Evolutionary conservation across 2,888 invertebrate genomes (phyloP), one percentile per base, ranked within the genome.

Genomic region (Caenorhabditis plicata): DNA sequence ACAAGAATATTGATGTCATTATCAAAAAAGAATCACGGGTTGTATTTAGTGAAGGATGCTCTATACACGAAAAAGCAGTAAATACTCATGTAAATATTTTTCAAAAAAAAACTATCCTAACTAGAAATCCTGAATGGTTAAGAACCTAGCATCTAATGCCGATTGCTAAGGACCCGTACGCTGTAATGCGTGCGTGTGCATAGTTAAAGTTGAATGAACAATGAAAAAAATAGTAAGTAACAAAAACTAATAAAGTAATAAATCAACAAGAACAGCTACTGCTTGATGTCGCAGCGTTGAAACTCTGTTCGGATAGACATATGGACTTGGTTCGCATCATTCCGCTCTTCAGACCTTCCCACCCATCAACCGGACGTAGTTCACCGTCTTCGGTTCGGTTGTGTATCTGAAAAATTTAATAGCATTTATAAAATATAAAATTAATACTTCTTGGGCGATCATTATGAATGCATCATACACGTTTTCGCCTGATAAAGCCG

Each of bases 401-500:
- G 47, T 78, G 60, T 11, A 77, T 65, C 62, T 77, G 68, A 23
- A 65, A 62, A 5, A 32, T 25, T 23, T 20, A n/a, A 22, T 7
- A 22, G 25, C 13, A 4, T 2, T 35, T 11, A 31, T 9, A 19
- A 32, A 42, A 17, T 33, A 33, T 42, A 9, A 15, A 49, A 35
- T 3, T 35, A 23, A 3, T 15, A 63, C 68, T 55, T 77, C 78
- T 22, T 73, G 68, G 2, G 77, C 73, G 26, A 78, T 63, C 72
- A 78, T 75, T 26, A 58, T 52, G 50, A 78, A 78, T 13, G 75
- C 70, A 26, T 78, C 78, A 20, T 58, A 48, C 4, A 70, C 70
- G 54, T 70, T 72, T 13, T 70, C 70, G 7, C 95, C 94, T 7
- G 88, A 90, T 78, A 90, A 89, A 1, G 95, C 92, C 40, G 93